Conservation (phyloP, 2,797 vertebrate genomes). For the Danio albolineatus region DNA sequence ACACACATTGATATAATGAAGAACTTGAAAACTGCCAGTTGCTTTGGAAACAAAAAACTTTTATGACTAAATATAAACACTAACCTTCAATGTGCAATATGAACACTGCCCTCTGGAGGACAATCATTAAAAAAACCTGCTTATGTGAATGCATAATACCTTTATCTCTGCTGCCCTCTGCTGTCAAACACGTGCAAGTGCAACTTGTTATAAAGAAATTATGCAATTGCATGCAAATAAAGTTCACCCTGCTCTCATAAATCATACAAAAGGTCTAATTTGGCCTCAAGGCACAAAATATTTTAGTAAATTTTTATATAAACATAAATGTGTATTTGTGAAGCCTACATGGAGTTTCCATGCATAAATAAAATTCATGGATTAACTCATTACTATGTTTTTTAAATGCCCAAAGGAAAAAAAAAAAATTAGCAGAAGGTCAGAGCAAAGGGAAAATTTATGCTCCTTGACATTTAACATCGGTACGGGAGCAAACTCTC, state of each 20-base stretch:
- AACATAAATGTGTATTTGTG: not conserved
- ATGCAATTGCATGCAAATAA: conserved; percentile 13
- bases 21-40: not conserved
- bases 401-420: conserved; percentile 2
- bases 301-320: not conserved
- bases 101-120: conserved; percentile 27
- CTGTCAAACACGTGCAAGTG: not conserved
- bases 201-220: not conserved
- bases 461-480: conserved; percentile 73
- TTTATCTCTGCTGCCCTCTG: conserved; percentile 36
- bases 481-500: conserved; percentile 63
- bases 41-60: not conserved
- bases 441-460: not conserved
- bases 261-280: conserved; percentile 1
- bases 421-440: conserved; percentile 14
- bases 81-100: not conserved
- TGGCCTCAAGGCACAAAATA: not conserved
- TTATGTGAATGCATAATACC: not conserved
- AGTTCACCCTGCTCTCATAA: not conserved
- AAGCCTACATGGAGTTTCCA: no score
- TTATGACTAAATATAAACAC: conserved; percentile 5
- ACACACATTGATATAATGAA: not conserved
- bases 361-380: not conserved
- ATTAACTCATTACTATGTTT: not conserved
- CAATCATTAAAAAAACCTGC: not conserved